Evolutionary conservation across 2,797 vertebrate genomes (phyloP).

Genomic region (Heteromormyrus szaboi): DNA sequence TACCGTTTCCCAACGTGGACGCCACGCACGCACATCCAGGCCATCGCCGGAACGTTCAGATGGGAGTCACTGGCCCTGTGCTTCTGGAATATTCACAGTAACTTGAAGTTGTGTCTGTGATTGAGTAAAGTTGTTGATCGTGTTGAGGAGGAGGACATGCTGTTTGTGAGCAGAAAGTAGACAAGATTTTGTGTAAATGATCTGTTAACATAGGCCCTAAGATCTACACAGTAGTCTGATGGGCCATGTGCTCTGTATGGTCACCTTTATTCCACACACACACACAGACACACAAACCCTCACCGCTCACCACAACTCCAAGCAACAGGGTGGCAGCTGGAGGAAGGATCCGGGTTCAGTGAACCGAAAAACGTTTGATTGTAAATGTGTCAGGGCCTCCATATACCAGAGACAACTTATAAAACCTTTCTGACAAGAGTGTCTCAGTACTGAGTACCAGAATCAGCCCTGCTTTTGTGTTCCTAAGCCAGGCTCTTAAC

Average conservation of each 20-base stretch:
- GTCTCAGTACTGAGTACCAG: not conserved
- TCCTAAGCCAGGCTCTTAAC: not conserved
- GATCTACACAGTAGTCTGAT: not conserved
- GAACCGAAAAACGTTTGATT: not conserved
- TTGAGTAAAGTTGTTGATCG: not conserved
- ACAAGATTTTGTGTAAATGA: not conserved
- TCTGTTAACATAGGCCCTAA: not conserved
- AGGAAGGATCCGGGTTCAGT: not conserved
- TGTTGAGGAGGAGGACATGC: not conserved
- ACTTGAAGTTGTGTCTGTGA: not conserved
- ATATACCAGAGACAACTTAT: not conserved
- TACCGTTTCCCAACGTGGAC: not conserved
- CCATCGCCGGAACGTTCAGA: not conserved
- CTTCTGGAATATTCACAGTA: not conserved
- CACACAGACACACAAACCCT: not conserved
- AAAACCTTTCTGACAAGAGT: not conserved
- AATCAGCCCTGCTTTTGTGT: not conserved
- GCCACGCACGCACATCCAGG: not conserved
- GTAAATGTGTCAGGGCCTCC: not conserved
- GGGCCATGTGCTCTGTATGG: not conserved
- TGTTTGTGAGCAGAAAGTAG: not conserved
- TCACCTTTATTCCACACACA: not conserved
- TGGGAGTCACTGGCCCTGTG: not conserved
- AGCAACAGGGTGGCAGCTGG: not conserved
- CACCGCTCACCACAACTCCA: not conserved